These are phyloP conservation scores for Schizaphis graminum DNA, from an alignment of 2,888 invertebrate genomes.

Conservation along the genomic window DNA sequence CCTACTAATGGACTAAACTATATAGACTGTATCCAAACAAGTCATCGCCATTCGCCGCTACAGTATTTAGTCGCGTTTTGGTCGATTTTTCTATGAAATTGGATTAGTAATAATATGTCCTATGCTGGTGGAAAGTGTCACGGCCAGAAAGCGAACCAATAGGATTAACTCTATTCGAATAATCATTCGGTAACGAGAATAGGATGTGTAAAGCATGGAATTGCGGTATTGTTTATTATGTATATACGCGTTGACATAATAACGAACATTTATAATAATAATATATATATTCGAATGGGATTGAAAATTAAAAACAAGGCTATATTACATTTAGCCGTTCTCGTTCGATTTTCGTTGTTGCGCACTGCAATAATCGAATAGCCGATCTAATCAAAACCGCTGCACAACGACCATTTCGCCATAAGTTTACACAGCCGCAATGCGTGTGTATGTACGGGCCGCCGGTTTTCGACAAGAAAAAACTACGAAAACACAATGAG, in stretches of 20 bases:
- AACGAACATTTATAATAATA: background rate
- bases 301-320: conserved; percentile 54
- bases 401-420: conserved; percentile 25
- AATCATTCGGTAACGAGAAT: conserved; percentile 19
- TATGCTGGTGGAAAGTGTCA: background rate
- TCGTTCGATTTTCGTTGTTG: conserved; percentile 29
- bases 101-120: conserved; percentile 26
- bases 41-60: background rate
- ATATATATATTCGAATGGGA: conserved; percentile 10
- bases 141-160: background rate
- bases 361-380: no score
- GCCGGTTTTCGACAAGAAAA: background rate
- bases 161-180: conserved; percentile 23
- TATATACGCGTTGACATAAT: background rate
- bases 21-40: background rate
- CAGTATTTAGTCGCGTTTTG: conserved; percentile 13
- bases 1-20: background rate
- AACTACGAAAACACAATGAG: background rate
- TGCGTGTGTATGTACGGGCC: background rate
- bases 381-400: conserved; percentile 34
- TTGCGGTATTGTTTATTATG: background rate
- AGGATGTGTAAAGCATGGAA: background rate
- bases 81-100: conserved; percentile 14
- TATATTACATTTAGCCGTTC: background rate
- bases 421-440: background rate